Conservation (phyloP, 1,140 invertebrate species). For the Triops cancriformis region DNA sequence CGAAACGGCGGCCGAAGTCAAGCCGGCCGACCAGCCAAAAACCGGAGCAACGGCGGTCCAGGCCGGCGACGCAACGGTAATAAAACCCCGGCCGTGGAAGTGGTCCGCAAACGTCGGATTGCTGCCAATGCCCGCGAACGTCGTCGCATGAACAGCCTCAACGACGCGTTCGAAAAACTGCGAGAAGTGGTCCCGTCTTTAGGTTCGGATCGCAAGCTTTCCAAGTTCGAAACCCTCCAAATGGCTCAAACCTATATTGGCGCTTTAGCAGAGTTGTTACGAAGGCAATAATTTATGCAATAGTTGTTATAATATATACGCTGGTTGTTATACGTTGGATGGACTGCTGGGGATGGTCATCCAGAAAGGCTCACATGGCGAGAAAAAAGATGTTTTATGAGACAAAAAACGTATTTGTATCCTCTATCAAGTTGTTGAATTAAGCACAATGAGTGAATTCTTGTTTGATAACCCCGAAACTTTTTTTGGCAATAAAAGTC, state of each 20-base stretch:
- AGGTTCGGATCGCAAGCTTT: slow-evolving; percentile 82
- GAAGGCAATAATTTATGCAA: slow-evolving; percentile 35
- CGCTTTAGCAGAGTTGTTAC: slow-evolving; percentile 73
- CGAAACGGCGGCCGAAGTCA: not conserved
- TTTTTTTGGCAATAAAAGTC: slow-evolving; percentile 10
- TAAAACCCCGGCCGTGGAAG: slow-evolving; percentile 32
- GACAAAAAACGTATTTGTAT: not conserved
- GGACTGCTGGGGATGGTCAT: not conserved
- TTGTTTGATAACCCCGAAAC: not conserved
- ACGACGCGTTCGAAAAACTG: slow-evolving; percentile 85
- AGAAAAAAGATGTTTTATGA: not conserved
- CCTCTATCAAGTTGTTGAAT: not conserved
- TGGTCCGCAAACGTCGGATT: slow-evolving; percentile 70
- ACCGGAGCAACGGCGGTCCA: slow-evolving; percentile 13
- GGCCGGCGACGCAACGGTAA: slow-evolving; percentile 18
- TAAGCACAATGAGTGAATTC: not conserved
- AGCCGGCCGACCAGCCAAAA: slow-evolving; percentile 2
- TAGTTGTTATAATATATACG: not conserved
- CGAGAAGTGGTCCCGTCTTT: slow-evolving; percentile 80
- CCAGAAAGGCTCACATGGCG: not conserved
- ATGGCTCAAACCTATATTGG: slow-evolving; percentile 95
- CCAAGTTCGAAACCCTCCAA: slow-evolving; percentile 94
- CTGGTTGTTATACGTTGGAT: not conserved
- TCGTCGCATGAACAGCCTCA: slow-evolving; percentile 86
- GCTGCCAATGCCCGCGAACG: slow-evolving; percentile 89